Base-by-base conservation (phyloP, 2,113 vertebrate species). In the Thinocorus orbignyianus region DNA sequence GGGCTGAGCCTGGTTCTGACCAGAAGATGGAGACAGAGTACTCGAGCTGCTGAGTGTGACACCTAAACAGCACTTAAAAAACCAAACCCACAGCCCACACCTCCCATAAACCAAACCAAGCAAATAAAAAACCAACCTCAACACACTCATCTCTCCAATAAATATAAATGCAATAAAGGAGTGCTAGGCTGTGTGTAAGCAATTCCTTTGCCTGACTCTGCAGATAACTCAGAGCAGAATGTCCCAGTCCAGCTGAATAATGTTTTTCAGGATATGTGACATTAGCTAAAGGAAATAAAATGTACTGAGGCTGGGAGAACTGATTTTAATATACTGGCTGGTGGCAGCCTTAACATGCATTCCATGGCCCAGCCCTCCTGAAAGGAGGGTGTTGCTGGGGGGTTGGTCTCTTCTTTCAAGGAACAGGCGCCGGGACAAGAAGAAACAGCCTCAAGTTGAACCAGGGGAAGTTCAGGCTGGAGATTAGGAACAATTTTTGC, bases 21-120 rank as follows among this genome's bases (percentile, higher is more conserved):
- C 95, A 93, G 95, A n/a, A 97, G 96, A 72, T 96, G 95, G 96
- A 97, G 96, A 93, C 93, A 94, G 73, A 96, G 92, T 2, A 17
- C 72, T 93, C 17, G 41, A 69, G 19, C 52, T 84, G 58, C 83
- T 88, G 30, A 49, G 54, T 6, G 1, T 6, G 1, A 6, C 19
- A 23, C 30, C 31, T 25, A 4, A 33, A 35, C 37, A 30, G 8
- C 24, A 6, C 8, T 13, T 6, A 7, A 58, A 61, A 37, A 25
- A 60, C 48, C 44, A 48, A 22, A 5, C 15, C n/a, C 58, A 19
- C 15, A 79, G 9, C 11, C 11, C 26, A 33, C 15, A 18, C n/a
- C 7, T 57, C 23, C n/a, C n/a, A n/a, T n/a, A 12, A 46, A 8
- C n/a, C n/a, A 46, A 90, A 15, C 24, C 49, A 52, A 31, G 7